A percentile compares a stretch with the other conserved stretches of the same genome.
These are phyloP conservation scores for Callionymus lyra DNA, from an alignment of 2,113 vertebrate species.

Conservation along the genomic window DNA sequence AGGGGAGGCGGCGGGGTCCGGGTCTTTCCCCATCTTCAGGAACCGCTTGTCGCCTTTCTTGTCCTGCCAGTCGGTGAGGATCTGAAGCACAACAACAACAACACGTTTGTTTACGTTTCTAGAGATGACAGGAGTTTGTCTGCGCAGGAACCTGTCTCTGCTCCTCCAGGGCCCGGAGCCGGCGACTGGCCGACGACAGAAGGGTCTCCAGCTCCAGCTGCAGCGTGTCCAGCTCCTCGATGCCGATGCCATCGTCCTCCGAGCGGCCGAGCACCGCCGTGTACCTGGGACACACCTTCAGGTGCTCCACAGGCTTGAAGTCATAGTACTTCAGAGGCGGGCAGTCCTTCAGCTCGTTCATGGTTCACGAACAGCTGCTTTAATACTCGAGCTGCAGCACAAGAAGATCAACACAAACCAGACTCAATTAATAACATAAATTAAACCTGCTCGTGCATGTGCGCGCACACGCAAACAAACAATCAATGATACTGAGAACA, in stretches of 20 bases:
- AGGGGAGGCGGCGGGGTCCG: conserved; percentile 78
- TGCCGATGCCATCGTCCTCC: conserved; percentile 94
- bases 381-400: neutral
- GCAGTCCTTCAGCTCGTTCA: conserved; percentile 97
- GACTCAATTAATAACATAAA: neutral
- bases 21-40: conserved; percentile 85
- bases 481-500: neutral
- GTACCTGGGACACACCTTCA: conserved; percentile 91
- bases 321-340: conserved; percentile 96
- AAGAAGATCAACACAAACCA: neutral
- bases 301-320: conserved; percentile 95
- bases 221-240: conserved; percentile 93
- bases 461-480: neutral
- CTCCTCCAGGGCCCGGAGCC: conserved; percentile 87
- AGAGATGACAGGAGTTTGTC: too few relatives aligned
- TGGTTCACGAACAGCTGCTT: conserved; percentile 38
- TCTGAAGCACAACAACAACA: conserved; percentile 66
- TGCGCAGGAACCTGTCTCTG: conserved; percentile 89
- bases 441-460: neutral
- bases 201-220: conserved; percentile 96
- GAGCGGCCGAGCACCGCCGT: conserved; percentile 90
- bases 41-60: conserved; percentile 95
- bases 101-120: too few relatives aligned
- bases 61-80: conserved; percentile 98
- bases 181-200: conserved; percentile 87